These are phyloP conservation scores for Microcebus griseorufus DNA, from an alignment of 2,113 vertebrate species.

Conservation along the genomic window DNA sequence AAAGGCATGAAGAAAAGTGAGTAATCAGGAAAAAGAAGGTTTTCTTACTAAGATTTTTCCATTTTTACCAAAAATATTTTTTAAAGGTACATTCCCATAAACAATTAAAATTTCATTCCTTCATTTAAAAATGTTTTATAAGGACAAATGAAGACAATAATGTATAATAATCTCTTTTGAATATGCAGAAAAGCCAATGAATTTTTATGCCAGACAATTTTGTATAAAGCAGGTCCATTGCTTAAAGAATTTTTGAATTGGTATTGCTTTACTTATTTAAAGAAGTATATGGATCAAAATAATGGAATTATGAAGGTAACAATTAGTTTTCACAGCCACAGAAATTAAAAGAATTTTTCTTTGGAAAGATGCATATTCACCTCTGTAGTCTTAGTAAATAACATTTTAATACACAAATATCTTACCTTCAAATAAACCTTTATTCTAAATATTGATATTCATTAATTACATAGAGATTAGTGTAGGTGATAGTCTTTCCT, in stretches of 20 bases:
- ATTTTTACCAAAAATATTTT: conserved; percentile 29
- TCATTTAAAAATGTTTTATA: conserved; percentile 44
- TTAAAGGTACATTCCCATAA: neutral
- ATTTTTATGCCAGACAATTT: neutral
- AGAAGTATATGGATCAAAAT: neutral
- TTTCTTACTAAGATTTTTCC: conserved; percentile 3
- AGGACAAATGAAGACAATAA: neutral
- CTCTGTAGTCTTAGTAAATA: conserved; percentile 11
- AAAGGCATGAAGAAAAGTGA: neutral
- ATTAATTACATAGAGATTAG: neutral
- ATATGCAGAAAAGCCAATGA: neutral
- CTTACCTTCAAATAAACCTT: conserved; percentile 25
- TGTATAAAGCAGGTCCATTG: neutral
- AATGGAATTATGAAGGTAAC: neutral
- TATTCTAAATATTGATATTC: neutral
- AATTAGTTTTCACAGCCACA: neutral
- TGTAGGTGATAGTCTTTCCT: neutral
- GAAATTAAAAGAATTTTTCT: conserved; percentile 8
- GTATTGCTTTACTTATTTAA: conserved; percentile 5
- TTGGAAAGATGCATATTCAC: neutral
- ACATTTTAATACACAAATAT: conserved; percentile 24
- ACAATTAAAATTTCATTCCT: conserved; percentile 1
- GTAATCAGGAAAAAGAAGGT: neutral
- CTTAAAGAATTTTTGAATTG: neutral
- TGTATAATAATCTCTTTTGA: neutral